A percentile compares a stretch with the other conserved stretches of the same genome.
Evolutionary conservation across 2,797 vertebrate genomes (phyloP).

Genomic region (Sciurus carolinensis): DNA sequence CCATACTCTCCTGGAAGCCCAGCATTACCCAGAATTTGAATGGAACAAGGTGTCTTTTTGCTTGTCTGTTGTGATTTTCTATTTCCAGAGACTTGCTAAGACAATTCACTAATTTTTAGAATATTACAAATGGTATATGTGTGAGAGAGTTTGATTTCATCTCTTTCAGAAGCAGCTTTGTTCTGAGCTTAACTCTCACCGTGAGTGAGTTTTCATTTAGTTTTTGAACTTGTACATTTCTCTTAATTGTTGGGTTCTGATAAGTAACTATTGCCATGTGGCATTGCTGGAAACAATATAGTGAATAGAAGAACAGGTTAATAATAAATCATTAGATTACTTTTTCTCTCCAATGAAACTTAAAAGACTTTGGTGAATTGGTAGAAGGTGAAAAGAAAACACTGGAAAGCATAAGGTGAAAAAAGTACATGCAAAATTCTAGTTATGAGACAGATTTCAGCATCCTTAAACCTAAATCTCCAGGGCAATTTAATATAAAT

Average conservation of each 20-base stretch:
- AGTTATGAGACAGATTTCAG: neutral
- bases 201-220: neutral
- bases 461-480: slow-evolving; percentile 13
- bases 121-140: neutral
- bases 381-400: neutral
- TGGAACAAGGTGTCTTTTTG: neutral
- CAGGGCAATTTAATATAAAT: neutral
- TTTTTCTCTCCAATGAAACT: neutral
- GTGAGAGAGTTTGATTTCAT: neutral
- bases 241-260: neutral
- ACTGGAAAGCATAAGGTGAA: neutral
- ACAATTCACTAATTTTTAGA: slow-evolving; percentile 10
- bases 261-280: neutral
- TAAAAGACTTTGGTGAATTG: neutral
- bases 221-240: slow-evolving; percentile 8
- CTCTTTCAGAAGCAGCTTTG: neutral
- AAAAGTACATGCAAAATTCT: neutral
- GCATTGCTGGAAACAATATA: neutral
- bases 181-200: neutral
- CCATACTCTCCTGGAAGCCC: neutral
- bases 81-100: neutral
- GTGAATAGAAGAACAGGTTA: neutral
- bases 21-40: neutral
- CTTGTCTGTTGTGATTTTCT: slow-evolving; percentile 8
- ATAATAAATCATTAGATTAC: neutral